Conservation (phyloP, 2,113 vertebrate genomes). For the Lasiurus borealis region DNA sequence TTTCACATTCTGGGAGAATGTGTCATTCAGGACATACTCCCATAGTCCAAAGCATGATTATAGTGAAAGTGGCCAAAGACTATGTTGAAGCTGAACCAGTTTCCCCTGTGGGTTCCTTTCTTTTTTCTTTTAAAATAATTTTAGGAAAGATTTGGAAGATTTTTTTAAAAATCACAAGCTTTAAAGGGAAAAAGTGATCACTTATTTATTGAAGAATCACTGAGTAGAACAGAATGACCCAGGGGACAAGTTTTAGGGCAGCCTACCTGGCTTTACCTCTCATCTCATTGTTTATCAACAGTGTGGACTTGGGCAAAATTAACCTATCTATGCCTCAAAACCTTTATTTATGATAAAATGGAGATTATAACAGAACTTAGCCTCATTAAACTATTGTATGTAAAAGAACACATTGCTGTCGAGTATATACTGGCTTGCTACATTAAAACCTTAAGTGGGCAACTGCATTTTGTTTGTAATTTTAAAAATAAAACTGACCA, state of each 20-base stretch:
- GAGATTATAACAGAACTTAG: neutral
- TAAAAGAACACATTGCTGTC: neutral
- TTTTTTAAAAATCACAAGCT: neutral
- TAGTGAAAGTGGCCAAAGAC: neutral
- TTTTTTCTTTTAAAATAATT: neutral
- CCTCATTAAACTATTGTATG: neutral
- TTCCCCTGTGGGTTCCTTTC: neutral
- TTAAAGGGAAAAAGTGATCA: neutral
- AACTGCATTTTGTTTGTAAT: neutral
- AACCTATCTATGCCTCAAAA: neutral
- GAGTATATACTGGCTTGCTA: neutral
- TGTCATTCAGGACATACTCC: neutral
- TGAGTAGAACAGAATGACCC: neutral
- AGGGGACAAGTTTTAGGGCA: neutral
- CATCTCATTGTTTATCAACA: neutral
- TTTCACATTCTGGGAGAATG: constrained; percentile 74
- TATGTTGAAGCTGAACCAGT: neutral
- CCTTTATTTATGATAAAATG: neutral
- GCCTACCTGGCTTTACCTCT: neutral
- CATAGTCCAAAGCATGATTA: neutral
- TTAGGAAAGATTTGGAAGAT: neutral
- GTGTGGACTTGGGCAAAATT: neutral
- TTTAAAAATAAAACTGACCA: neutral
- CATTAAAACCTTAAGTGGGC: neutral
- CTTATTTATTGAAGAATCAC: neutral